Evolutionary conservation across 1,140 invertebrate species (phyloP), one percentile per base, ranked within the genome.

Genomic region (Cryptotermes secundus): DNA sequence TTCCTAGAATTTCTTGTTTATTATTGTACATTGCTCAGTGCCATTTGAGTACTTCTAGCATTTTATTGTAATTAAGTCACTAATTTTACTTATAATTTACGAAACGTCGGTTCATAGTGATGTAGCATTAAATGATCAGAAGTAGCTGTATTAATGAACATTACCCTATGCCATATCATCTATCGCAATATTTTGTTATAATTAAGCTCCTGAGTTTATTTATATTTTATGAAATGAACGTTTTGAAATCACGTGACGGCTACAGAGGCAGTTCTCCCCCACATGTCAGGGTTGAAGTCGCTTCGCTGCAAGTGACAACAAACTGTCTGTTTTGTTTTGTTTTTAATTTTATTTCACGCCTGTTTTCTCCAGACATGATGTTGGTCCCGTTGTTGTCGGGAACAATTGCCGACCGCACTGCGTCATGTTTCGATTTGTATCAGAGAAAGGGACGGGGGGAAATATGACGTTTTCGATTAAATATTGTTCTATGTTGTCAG

Each of bases 331-430:
- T 72, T 72, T 31, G 59, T 72, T 72, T 72, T 72, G 59, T 72
- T 72, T 72, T 72, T 72, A 72, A 72, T 72, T 72, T 59, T 31
- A 26, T 72, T 72, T 72, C n/a, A 72, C 59, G 59, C 45, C 45
- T 49, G 14, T 72, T 72, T 72, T 72, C 59, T 72, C 59, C 59
- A 72, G 59, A 72, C 59, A 72, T 31, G 45, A 22, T 22, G n/a
- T 72, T 72, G 26, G 6, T 72, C 31, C 31, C 10, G 59, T 72
- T 59, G 24, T 59, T 72, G 59, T 72, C 59, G n/a, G 59, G 59
- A 72, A 72, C 59, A 72, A 72, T 72, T 72, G 59, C 59, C 59
- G n/a, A 72, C 59, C 59, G n/a, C 59, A 72, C n/a, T 72, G 59
- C 59, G n/a, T 72, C 59, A 72, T 72, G n/a, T 72, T 72, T 72